Base-by-base conservation (phyloP, 1,140 invertebrate genomes). In the Trachymyrmex septentrionalis region DNA sequence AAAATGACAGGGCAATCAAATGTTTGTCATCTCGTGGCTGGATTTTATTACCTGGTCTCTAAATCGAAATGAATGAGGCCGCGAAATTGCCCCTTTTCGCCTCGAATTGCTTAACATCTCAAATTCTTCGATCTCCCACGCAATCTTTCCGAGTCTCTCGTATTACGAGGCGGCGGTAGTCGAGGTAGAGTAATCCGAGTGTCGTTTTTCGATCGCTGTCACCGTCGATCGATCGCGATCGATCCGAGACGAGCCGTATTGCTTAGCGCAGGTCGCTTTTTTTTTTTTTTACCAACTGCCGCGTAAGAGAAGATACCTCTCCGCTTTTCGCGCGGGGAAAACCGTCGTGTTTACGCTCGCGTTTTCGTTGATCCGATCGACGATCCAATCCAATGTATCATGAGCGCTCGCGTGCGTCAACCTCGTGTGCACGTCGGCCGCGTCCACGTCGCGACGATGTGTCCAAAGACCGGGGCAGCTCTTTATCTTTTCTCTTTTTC, bases 381-480 rank as follows among this genome's bases (percentile, higher is more conserved):
- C n/a, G 14, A 14, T 10, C 27, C 14, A 50, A 12, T 12, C 2
- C 14, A 48, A 61, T n/a, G 10, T n/a, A 14, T 50, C 38, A 5
- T 16, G 14, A 57, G n/a, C 57, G 61, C 19, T 76, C 72, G 64
- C 85, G 81, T 30, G 48, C 80, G 21, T 69, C 48, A 61, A 34
- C 12, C 34, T 67, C 77, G 84, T 24, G 30, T 24, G 30, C 50
- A 24, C 59, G n/a, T n/a, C n/a, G 67, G 50, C 44, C 55, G 67
- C 53, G 64, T 82, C 19, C 21, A 72, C 48, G 24, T 24, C 63
- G 76, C 69, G 84, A 81, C 59, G 71, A 27, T 57, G 88, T 87
- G 88, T 87, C 89, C 88, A 90, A 90, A 90, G 89, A 90, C 76
- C 89, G 89, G 89, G 89, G 86, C 89, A 90, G 88, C 88, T 90